These are phyloP conservation scores for Phaenicophaeus curvirostris DNA, from an alignment of 2,797 vertebrate genomes.

Conservation along the genomic window DNA sequence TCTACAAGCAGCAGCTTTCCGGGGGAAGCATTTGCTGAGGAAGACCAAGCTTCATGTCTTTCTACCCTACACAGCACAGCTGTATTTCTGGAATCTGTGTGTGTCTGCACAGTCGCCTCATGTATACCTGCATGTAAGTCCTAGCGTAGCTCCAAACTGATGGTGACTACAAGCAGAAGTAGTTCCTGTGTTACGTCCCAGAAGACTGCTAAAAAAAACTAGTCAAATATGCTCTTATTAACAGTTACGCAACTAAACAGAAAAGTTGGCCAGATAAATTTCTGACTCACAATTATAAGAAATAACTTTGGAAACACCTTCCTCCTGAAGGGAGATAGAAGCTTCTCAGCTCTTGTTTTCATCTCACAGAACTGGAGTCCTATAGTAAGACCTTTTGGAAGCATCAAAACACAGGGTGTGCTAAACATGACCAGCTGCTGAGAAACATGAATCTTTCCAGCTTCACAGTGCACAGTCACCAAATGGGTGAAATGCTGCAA, in stretches of 20 bases:
- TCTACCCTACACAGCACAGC: rapidly evolving
- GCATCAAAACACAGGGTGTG: not conserved
- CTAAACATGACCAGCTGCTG: not conserved
- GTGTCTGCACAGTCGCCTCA: not conserved
- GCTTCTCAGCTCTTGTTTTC: not conserved
- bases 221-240: not conserved
- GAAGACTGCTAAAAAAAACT: not conserved
- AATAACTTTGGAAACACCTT: not conserved
- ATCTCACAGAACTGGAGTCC: not conserved
- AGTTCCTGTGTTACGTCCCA: not conserved
- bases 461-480: not conserved
- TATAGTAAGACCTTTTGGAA: not conserved
- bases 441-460: not conserved
- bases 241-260: not conserved
- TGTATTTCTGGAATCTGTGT: not conserved
- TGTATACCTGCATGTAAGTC: not conserved
- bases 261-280: not conserved
- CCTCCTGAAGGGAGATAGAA: not conserved
- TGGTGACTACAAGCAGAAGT: not conserved
- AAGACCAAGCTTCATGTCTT: not conserved
- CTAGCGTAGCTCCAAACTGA: not conserved
- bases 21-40: not conserved
- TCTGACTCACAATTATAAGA: not conserved
- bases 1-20: not conserved
- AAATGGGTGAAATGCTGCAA: not conserved